A percentile compares a stretch with the other conserved stretches of the same genome.
phyloP scores from a whole-genome alignment of 2,888 invertebrate genomes.

The Notodromas monacha region DNA sequence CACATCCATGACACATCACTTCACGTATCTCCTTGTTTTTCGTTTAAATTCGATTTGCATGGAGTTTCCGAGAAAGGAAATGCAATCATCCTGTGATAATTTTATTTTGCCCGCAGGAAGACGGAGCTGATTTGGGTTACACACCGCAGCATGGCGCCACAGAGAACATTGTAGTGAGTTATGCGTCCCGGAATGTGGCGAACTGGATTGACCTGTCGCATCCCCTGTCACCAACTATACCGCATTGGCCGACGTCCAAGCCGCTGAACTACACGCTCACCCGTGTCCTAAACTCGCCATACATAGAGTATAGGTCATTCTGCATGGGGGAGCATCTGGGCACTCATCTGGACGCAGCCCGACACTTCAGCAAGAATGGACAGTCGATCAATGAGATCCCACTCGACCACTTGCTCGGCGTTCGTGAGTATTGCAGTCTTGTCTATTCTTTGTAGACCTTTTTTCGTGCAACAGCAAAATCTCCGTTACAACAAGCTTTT shows the following conservation, averaged over 20 bases:
- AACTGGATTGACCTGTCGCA: slow-evolving; percentile 1
- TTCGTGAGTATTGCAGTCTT: slow-evolving; percentile 12
- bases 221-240: not conserved
- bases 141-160: too few species aligned
- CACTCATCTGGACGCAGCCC: slow-evolving; percentile 29
- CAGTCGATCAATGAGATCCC: slow-evolving; percentile 22
- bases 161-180: too few species aligned
- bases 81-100: too few species aligned
- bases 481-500: not conserved
- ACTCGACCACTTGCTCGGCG: slow-evolving; percentile 16
- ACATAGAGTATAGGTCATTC: slow-evolving; percentile 21
- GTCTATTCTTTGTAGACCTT: too few species aligned
- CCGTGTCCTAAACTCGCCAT: too few species aligned
- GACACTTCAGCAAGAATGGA: slow-evolving; percentile 21
- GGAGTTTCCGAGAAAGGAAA: too few species aligned
- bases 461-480: too few species aligned
- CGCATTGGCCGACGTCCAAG: not conserved
- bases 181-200: not conserved
- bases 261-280: not conserved
- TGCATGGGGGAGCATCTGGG: slow-evolving; percentile 25
- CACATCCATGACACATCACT: too few species aligned
- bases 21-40: too few species aligned
- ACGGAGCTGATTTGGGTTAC: too few species aligned
- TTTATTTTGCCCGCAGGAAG: too few species aligned
- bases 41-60: too few species aligned